Conservation (phyloP, 2,797 vertebrate genomes). For the Hyperoplus immaculatus region DNA sequence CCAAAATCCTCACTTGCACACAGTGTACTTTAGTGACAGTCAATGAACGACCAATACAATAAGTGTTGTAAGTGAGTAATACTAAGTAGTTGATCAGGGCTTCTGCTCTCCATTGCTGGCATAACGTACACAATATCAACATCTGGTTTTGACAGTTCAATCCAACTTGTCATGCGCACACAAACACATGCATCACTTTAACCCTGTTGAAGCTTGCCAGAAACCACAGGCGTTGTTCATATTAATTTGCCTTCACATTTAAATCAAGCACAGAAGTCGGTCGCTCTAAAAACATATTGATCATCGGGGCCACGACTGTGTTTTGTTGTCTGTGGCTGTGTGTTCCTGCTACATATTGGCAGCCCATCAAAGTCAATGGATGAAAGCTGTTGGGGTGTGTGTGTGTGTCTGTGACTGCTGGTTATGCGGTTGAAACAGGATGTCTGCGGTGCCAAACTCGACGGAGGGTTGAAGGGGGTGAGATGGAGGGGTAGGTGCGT, state of each 20-base stretch:
- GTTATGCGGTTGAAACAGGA: slow-evolving; percentile 50
- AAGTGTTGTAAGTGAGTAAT: not conserved
- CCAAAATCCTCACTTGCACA: too few relatives aligned
- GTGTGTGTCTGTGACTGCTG: slow-evolving; percentile 28
- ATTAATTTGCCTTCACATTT: not conserved
- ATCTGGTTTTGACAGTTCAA: not conserved
- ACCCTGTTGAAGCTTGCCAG: not conserved
- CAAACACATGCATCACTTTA: not conserved
- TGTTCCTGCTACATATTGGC: slow-evolving; percentile 25
- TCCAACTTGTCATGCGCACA: not conserved
- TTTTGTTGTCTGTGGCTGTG: slow-evolving; percentile 34
- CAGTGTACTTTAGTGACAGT: not conserved
- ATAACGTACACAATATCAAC: not conserved
- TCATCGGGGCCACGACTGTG: not conserved
- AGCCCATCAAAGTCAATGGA: slow-evolving; percentile 38
- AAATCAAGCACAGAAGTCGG: not conserved
- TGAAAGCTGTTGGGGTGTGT: slow-evolving; percentile 32
- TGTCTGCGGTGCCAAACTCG: slow-evolving; percentile 50
- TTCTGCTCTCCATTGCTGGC: not conserved
- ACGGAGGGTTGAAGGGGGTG: slow-evolving; percentile 46
- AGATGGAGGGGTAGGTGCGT: slow-evolving; percentile 59
- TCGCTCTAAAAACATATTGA: not conserved
- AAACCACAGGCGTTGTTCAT: not conserved
- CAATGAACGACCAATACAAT: not conserved
- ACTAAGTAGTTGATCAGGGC: not conserved